Conservation (phyloP, 2,888 invertebrate genomes). For the Eremobia ochroleuca region DNA sequence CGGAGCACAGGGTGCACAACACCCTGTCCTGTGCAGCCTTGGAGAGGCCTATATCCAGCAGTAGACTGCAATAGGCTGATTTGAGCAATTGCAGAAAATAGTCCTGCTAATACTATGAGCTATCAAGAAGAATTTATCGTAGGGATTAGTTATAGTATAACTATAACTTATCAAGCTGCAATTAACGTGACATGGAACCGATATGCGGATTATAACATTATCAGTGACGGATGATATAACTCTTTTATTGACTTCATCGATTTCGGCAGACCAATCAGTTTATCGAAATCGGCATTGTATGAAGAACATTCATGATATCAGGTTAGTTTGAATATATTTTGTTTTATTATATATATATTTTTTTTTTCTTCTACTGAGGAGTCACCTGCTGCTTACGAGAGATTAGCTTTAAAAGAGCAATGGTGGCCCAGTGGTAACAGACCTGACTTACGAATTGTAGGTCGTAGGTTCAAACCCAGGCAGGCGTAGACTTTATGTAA, state of each 20-base stretch:
- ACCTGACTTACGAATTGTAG: not conserved
- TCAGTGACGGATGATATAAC: conserved; percentile 43
- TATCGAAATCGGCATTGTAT: conserved; percentile 51
- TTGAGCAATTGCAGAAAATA: not conserved
- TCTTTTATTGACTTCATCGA: conserved; percentile 35
- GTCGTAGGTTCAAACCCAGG: not conserved
- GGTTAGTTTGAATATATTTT: conserved; percentile 64
- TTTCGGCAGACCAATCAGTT: conserved; percentile 49
- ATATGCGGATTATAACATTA: conserved; percentile 47
- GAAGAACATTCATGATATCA: conserved; percentile 74
- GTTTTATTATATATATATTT: not conserved
- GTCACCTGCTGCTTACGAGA: not conserved
- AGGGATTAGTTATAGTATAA: conserved; percentile 1
- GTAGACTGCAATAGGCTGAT: not conserved
- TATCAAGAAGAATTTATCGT: conserved; percentile 22
- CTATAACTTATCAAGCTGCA: conserved; percentile 33
- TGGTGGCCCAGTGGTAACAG: not conserved
- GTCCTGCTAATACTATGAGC: not conserved
- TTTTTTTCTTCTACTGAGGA: not conserved
- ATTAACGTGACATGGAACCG: conserved; percentile 16
- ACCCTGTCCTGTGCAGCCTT: too few species aligned
- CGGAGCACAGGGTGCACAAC: not conserved
- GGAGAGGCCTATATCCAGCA: too few species aligned
- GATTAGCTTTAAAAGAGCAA: not conserved
- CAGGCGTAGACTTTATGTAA: not conserved